A percentile compares a stretch with the other conserved stretches of the same genome.
phyloP scores from a whole-genome alignment of 2,797 vertebrate species.

The Lophotriccus pileatus region DNA sequence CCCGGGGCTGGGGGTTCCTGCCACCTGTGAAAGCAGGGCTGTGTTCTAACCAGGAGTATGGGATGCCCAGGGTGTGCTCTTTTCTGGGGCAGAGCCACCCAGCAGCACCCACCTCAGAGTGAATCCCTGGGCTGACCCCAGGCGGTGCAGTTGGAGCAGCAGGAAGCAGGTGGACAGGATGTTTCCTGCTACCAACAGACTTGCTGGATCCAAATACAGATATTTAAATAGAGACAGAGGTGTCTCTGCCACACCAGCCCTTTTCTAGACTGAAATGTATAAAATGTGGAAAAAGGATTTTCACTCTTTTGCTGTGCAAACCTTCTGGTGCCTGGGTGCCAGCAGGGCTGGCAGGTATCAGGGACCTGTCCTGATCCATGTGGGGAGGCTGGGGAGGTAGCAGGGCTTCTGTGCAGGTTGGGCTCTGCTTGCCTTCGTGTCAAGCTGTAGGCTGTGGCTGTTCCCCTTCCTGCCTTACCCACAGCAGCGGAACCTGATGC shows the following conservation, averaged over 20 bases:
- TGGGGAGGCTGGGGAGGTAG: no score
- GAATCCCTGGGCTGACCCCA: not conserved
- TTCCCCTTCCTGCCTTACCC: not conserved
- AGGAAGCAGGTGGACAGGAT: not conserved
- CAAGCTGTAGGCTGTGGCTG: not conserved
- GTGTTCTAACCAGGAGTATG: not conserved
- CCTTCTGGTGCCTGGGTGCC: accelerated
- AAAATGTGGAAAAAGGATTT: not conserved
- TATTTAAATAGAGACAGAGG: not conserved
- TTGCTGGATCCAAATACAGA: not conserved
- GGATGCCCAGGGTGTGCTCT: not conserved
- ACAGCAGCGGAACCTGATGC: not conserved
- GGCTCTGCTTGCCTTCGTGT: not conserved
- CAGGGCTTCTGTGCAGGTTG: not conserved
- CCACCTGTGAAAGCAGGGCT: not conserved
- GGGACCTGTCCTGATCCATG: accelerated
- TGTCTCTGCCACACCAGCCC: not conserved
- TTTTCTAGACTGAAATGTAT: not conserved
- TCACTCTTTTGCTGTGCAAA: not conserved
- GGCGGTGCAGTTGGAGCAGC: accelerated
- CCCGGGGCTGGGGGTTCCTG: not conserved
- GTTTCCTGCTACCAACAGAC: not conserved
- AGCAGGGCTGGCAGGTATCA: not conserved
- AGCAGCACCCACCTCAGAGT: not conserved
- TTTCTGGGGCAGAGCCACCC: not conserved